Base-by-base conservation (phyloP, 64 coral and sea anemone genomes). In the Pocillopora damicornis region DNA sequence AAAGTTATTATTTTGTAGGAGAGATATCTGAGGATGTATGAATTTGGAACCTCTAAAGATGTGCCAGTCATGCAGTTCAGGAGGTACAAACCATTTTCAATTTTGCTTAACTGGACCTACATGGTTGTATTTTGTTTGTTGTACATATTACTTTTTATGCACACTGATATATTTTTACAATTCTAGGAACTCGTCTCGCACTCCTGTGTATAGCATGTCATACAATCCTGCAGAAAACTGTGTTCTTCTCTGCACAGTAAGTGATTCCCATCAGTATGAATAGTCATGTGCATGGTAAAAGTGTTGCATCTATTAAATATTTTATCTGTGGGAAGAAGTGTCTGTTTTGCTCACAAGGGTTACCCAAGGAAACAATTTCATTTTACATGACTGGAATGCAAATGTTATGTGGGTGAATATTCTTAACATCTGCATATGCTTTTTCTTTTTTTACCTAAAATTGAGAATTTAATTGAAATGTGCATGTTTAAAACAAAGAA, bases 41-140 rank as follows among this genome's bases (percentile, higher is more conserved):
- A 99, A 73, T 99, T 99, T 99, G 96, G 96, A 2, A 99, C 96
- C 42, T 99, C 96, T 2, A 99, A 99, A 78, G 96, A 99, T 76
- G 86, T 99, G 65, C 90, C 96, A 57, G 96, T 94, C 6, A 95
- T 99, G 93, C 96, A 99, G 74, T 93, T 99, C 22, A 99, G 87
- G 76, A 92, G 88, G 94, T 97, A 17, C 35, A 42, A 6, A 15
- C 22, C 7, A 35, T 69, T 10, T 35, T 25, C 3, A 35, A 38
- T 4, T 15, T 65, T 56, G 16, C 17, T 30, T 51, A 51, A 51
- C 42, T 51, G 7, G 42, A 51, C 42, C 7, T 77, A 37, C 75
- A 77, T 57, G 1, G 59, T 30, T 17, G 22, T 11, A 30, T 72
- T 64, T 35, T 67, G 22, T 20, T 20, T 15, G 13, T 9, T 15